These are phyloP conservation scores for Borostomias antarcticus DNA, from an alignment of 2,797 vertebrate genomes.

Conservation along the genomic window DNA sequence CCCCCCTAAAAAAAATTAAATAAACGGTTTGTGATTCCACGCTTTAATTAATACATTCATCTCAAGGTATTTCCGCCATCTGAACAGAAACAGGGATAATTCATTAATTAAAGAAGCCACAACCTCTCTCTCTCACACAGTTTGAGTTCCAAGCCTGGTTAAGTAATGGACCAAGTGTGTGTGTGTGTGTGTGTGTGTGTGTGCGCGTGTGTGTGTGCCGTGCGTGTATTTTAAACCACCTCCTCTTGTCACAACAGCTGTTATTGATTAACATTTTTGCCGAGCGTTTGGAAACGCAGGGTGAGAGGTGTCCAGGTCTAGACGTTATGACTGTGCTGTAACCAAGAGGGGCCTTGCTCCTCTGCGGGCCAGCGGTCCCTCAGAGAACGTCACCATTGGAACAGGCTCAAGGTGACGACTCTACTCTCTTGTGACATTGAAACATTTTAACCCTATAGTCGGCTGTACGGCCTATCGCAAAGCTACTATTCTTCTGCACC, in stretches of 20 bases:
- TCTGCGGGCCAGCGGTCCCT: conserved; percentile 1
- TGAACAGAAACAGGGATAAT: conserved; percentile 20
- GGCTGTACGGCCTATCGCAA: neutral
- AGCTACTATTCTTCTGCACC: neutral
- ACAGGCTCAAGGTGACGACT: conserved; percentile 4
- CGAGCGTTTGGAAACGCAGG: conserved; percentile 37
- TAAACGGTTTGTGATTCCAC: conserved; percentile 22
- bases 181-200: conserved; percentile 9
- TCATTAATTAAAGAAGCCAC: neutral
- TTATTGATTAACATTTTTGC: conserved; percentile 66
- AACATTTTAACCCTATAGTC: neutral
- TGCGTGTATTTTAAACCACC: conserved; percentile 32
- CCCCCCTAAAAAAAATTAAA: conserved; percentile 9
- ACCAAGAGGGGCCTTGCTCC: too few species aligned
- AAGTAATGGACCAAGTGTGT: neutral
- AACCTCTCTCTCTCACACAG: neutral
- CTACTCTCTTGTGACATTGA: neutral
- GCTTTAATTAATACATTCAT: conserved; percentile 17
- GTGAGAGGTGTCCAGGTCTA: conserved; percentile 8
- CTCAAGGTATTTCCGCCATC: conserved; percentile 10
- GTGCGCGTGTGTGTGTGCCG: neutral
- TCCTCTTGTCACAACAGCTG: conserved; percentile 55
- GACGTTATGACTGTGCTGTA: conserved; percentile 8
- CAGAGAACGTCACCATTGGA: conserved; percentile 13
- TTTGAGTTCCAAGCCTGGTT: neutral